phyloP scores from a whole-genome alignment of 2,797 vertebrate genomes.

The Alectoris magna region DNA sequence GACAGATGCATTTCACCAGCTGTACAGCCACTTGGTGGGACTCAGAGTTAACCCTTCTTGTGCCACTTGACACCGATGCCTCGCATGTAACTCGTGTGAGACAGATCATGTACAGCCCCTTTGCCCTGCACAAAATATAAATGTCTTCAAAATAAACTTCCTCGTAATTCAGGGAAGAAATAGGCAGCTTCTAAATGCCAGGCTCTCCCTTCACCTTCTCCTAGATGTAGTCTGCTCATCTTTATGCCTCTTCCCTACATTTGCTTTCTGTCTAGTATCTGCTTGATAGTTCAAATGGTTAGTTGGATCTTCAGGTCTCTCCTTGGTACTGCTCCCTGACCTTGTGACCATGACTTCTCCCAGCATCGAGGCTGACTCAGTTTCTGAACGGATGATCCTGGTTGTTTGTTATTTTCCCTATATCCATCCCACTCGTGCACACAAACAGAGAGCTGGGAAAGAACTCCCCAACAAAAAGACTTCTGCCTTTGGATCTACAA shows the following conservation, averaged over 20 bases:
- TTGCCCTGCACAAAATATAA: background rate
- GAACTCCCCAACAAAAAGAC: background rate
- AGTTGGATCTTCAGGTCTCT: background rate
- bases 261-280: background rate
- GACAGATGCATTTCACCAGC: conserved; percentile 95
- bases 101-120: background rate
- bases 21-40: conserved; percentile 77
- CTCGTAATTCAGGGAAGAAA: background rate
- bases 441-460: background rate
- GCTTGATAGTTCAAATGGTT: background rate
- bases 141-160: background rate
- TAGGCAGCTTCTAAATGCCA: background rate
- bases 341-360: background rate
- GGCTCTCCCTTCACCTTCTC: background rate
- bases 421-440: accelerated
- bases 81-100: background rate
- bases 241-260: background rate
- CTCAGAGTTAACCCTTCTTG: conserved; percentile 66
- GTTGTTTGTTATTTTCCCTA: background rate
- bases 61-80: background rate
- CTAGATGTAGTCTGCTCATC: background rate
- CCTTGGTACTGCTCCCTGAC: background rate
- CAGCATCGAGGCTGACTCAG: background rate
- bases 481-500: background rate
- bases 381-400: background rate